Conservation (phyloP, 2,797 vertebrate genomes). For the Macropus fuliginosus region DNA sequence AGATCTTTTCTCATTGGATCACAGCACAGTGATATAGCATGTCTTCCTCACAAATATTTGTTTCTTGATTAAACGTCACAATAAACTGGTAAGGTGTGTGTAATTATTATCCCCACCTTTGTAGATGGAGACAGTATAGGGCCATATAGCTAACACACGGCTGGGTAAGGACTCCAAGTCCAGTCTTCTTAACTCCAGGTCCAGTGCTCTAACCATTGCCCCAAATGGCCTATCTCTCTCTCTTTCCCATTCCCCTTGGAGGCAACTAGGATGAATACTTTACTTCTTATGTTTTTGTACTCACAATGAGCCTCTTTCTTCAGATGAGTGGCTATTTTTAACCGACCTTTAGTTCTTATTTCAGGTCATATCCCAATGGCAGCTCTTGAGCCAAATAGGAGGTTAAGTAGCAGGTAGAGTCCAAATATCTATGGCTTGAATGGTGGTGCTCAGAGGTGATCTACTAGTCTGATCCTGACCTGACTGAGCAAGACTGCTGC, state of each 20-base stretch:
- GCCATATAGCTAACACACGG: conserved; percentile 70
- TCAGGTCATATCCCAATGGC: not conserved
- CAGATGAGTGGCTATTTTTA: not conserved
- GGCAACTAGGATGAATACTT: not conserved
- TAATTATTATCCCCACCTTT: too few species aligned
- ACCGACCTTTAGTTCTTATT: not conserved
- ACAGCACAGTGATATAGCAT: not conserved
- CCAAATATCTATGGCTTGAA: not conserved
- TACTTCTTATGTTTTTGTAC: not conserved
- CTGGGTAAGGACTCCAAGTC: not conserved
- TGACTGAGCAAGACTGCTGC: not conserved
- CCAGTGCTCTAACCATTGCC: not conserved
- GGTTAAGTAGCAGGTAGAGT: not conserved
- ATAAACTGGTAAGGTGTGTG: not conserved
- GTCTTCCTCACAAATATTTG: not conserved
- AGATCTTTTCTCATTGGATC: not conserved
- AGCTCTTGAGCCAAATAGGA: not conserved
- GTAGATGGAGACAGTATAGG: not conserved
- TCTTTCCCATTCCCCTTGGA: not conserved
- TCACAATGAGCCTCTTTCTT: not conserved
- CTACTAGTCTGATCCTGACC: not conserved
- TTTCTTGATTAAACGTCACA: not conserved
- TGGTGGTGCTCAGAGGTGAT: not conserved
- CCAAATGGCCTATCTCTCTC: accelerated
- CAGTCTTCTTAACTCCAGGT: accelerated